Percentiles rank a stretch among this genome's conserved stretches.
Evolutionary conservation across 2,113 vertebrate genomes (phyloP).

Genomic region (Pedionomus torquatus): DNA sequence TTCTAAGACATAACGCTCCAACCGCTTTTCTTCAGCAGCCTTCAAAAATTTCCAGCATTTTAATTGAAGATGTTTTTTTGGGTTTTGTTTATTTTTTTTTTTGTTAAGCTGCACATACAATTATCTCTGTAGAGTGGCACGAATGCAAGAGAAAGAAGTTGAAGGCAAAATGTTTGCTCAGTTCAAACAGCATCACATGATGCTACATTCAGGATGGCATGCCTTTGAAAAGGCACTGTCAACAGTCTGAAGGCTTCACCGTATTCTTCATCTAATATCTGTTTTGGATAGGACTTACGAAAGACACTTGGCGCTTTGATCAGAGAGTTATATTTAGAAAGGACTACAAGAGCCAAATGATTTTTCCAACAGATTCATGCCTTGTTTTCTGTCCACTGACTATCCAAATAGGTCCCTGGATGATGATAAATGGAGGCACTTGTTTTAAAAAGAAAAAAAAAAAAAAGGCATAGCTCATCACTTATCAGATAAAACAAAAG

Average conservation of each 20-base stretch:
- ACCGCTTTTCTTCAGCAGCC: background rate
- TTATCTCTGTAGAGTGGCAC: background rate
- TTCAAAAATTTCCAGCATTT: constrained; percentile 18
- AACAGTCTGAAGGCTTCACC: constrained; percentile 48
- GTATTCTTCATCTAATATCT: constrained; percentile 33
- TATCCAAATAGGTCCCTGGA: constrained; percentile 26
- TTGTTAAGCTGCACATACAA: background rate
- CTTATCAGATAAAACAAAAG: constrained; percentile 36
- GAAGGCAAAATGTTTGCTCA: constrained; percentile 43
- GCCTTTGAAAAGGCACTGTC: constrained; percentile 58
- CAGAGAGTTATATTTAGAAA: constrained; percentile 56
- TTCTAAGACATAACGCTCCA: background rate
- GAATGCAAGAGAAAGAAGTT: background rate
- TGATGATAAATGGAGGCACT: constrained; percentile 26
- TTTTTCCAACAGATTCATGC: constrained; percentile 49
- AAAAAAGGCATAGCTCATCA: background rate
- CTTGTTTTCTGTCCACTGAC: constrained; percentile 55
- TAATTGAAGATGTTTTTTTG: background rate
- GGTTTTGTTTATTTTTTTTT: background rate
- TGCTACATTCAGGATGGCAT: constrained; percentile 20
- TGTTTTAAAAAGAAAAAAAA: background rate
- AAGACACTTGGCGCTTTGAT: constrained; percentile 37
- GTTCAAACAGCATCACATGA: constrained; percentile 62
- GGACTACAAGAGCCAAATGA: constrained; percentile 20
- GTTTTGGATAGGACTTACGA: constrained; percentile 36